Base-by-base conservation (phyloP, 2,113 vertebrate genomes). In the Amia ocellicauda region DNA sequence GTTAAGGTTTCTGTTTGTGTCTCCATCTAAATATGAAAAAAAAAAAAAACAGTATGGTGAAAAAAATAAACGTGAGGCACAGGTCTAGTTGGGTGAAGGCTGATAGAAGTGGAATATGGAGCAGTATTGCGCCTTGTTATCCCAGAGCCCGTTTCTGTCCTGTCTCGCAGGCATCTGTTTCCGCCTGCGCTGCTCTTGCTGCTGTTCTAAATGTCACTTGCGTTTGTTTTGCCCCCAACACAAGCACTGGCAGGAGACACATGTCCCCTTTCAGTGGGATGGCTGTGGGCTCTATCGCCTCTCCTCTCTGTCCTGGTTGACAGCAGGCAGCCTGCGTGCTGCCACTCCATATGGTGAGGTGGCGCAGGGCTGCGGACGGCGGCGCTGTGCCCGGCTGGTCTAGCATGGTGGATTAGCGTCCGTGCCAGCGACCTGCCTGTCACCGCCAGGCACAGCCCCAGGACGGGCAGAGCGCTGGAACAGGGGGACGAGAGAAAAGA, bases 221-320 rank as follows among this genome's bases (percentile, higher is more conserved):
- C 62, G 23, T 67, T 78, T 66, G 1, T 63, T 67, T 52, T 73
- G 63, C 76, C 67, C 66, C 70, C 17, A 54, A 69, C 60, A 60
- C 51, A 40, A 2, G 74, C 73, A 54, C 73, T 79, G 78, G 77
- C 79, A 85, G 79, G 70, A 82, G 81, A 82, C 84, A 80, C 81
- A 83, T 71, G 78, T 74, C 78, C 76, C 73, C 82, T 68, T 54
- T 74, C 77, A 73, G 61, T 64, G 59, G 36, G 70, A 74, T 76
- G 74, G 70, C 74, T 68, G 60, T 50, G 40, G 78, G 51, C n/a
- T 51, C 68, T 63, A 22, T 77, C 23, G 2, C 65, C 69, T 43
- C 27, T 36, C 1, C 0, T 53, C 36, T 13, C 23, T 64, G 62
- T 69, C 45, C 51, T 56, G 61, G 22, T 74, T 60, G 71, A 68